Evolutionary conservation across 2,888 invertebrate species (phyloP), one percentile per base, ranked within the genome.

Genomic region (Mellilla xanthometata): DNA sequence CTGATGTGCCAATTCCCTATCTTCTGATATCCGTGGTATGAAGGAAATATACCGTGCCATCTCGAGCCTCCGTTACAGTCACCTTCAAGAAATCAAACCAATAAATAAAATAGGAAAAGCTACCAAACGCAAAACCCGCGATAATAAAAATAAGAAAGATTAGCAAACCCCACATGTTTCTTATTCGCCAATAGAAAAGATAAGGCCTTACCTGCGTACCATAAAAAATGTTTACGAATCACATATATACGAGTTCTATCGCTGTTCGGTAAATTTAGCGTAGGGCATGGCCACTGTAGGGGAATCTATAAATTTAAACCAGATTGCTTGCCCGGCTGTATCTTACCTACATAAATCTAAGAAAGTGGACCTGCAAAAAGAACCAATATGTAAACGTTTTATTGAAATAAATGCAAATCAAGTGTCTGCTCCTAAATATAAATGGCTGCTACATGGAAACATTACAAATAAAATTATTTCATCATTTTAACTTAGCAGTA

Each of bases 261-360:
- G 46, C 49, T 51, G 46, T 39, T 43, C 49, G 54, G 57, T 59
- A 65, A 63, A 65, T 60, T 58, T 61, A 56, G 57, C 56, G 54
- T 57, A 45, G 57, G 56, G 58, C 55, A 63, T 50, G 50, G 53
- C 60, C 54, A 56, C 56, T 52, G 55, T 58, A 60, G 53, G 52
- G 58, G 53, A 59, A 67, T 64, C 67, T 60, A 62, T 66, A 69
- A 69, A 67, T 69, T 68, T 60, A 58, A 62, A 65, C 56, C 53
- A 58, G 49, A 60, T 69, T 60, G 60, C 60, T 52, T 44, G 54
- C 60, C 58, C 60, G 56, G 56, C 52, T 59, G 55, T 58, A 59
- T 57, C 60, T 59, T 52, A 57, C 58, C 51, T 53, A 58, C 60
- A 61, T 60, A 62, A 62, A 62, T 60, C 57, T 55, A 57, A 52